Conservation (phyloP, 1,140 invertebrate species). For the Monomorium pharaonis region DNA sequence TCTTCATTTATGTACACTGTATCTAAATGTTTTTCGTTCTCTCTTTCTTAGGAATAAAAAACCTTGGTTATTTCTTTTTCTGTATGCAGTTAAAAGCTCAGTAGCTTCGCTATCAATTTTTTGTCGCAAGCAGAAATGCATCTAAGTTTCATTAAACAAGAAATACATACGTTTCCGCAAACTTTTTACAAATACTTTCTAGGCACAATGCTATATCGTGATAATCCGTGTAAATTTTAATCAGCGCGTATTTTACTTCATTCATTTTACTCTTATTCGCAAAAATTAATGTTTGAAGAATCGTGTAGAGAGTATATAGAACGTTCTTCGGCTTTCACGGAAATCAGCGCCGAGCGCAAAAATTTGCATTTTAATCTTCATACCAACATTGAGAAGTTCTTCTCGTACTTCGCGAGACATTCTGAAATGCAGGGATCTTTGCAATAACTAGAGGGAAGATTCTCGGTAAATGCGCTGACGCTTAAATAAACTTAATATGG, state of each 20-base stretch:
- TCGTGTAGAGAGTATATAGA: background rate
- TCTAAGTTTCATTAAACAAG: conserved; percentile 34
- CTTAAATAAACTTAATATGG: background rate
- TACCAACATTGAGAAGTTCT: conserved; percentile 11
- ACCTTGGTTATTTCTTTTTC: conserved; percentile 54
- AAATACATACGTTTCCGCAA: conserved; percentile 37
- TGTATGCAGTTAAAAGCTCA: conserved; percentile 39
- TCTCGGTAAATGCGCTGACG: background rate
- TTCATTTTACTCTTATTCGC: background rate
- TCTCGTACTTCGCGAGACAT: background rate
- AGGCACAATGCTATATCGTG: background rate
- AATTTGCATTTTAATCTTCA: conserved; percentile 44
- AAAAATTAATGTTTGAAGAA: background rate
- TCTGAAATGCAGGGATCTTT: conserved; percentile 13
- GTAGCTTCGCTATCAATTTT: conserved; percentile 63
- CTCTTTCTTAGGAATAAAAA: conserved; percentile 35
- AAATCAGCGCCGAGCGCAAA: conserved; percentile 14
- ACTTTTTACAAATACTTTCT: conserved; percentile 30
- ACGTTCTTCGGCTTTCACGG: background rate
- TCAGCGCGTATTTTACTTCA: background rate
- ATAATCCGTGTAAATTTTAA: background rate
- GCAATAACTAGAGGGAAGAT: conserved; percentile 7
- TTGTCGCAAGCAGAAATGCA: conserved; percentile 59
- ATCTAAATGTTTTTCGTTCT: background rate
- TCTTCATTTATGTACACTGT: background rate